Conservation (phyloP, 1,140 invertebrate genomes). For the Hycleus cichorii region DNA sequence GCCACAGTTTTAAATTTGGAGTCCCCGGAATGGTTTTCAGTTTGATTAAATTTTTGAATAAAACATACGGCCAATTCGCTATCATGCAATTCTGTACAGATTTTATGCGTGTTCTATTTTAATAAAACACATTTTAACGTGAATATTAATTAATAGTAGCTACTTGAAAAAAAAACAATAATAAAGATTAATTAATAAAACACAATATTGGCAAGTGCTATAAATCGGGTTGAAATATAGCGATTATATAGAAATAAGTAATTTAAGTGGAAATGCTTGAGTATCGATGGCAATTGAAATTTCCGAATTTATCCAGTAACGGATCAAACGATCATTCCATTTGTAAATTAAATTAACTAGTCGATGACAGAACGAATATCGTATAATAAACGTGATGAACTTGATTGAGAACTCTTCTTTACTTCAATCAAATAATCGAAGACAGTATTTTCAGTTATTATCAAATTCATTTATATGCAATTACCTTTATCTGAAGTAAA, state of each 20-base stretch:
- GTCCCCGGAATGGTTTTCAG: too few species aligned
- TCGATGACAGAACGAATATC: slow-evolving; percentile 14
- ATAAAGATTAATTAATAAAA: too few species aligned
- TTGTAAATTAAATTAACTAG: slow-evolving; percentile 19
- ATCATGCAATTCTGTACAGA: too few species aligned
- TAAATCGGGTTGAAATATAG: slow-evolving; percentile 6
- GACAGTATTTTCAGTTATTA: background rate
- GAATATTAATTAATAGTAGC: too few species aligned
- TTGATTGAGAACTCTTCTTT: slow-evolving; percentile 17
- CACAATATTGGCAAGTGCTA: background rate
- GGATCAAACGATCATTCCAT: slow-evolving; percentile 18
- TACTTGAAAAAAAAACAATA: too few species aligned
- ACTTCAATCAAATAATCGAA: slow-evolving; percentile 8
- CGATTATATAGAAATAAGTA: too few species aligned
- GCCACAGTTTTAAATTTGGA: too few species aligned
- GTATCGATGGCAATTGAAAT: slow-evolving; percentile 11
- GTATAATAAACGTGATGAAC: slow-evolving; percentile 8
- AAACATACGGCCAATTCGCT: too few species aligned
- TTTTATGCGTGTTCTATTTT: too few species aligned
- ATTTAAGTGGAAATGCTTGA: slow-evolving; percentile 3
- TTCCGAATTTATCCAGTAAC: slow-evolving; percentile 15
- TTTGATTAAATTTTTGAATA: too few species aligned
- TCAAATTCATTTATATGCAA: slow-evolving; percentile 5
- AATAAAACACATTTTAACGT: too few species aligned
- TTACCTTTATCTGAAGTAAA: too few species aligned